A percentile compares a stretch with the other conserved stretches of the same genome.
Evolutionary conservation across 2,113 vertebrate species (phyloP).

Genomic region (Tamias sibiricus): DNA sequence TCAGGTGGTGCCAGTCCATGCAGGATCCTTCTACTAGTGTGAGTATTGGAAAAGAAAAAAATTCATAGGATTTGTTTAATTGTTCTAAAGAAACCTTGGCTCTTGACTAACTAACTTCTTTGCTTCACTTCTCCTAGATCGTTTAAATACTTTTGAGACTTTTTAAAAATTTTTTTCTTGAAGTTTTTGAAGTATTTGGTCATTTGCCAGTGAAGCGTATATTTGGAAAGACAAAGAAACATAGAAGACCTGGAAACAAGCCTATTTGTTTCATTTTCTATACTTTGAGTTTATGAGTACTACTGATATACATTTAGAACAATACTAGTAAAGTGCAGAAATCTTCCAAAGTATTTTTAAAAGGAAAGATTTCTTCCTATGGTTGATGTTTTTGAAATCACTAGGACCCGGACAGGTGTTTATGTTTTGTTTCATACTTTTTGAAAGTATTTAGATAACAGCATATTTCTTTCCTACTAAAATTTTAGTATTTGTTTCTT

Average conservation of each 20-base stretch:
- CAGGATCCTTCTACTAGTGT: slow-evolving; percentile 88
- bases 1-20: slow-evolving; percentile 95
- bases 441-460: neutral
- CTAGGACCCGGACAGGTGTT: neutral
- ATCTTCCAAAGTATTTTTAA: neutral
- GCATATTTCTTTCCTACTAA: neutral
- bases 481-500: neutral
- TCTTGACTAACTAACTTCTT: neutral
- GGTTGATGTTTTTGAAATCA: neutral
- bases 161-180: neutral
- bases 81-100: neutral
- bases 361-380: neutral
- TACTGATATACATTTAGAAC: neutral
- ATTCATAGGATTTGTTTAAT: neutral
- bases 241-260: neutral
- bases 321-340: neutral
- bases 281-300: neutral
- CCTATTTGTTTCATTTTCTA: neutral
- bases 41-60: slow-evolving; percentile 71
- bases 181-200: slow-evolving; percentile 38
- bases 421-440: neutral
- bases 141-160: neutral
- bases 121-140: neutral
- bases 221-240: neutral
- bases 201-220: neutral